Base-by-base conservation (phyloP, 1,140 invertebrate genomes). In the Popillia japonica region DNA sequence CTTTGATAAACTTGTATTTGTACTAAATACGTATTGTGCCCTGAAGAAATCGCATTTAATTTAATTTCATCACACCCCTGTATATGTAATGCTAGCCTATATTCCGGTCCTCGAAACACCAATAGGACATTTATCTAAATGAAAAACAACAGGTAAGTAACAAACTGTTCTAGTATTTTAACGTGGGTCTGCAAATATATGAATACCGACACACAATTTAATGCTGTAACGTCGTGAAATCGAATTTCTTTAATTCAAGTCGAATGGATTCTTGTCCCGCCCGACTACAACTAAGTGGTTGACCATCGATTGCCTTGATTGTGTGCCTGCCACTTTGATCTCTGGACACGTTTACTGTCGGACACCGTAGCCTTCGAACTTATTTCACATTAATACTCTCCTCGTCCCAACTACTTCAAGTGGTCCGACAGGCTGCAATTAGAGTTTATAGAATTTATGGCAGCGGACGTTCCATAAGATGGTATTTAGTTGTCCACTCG, bases 251-350 rank as follows among this genome's bases (percentile, higher is more conserved):
- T 48, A 48, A 48, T 48, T 48, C 44, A 2, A 48, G 3, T 2
- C 10, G 44, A 48, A 48, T 11, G n/a, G n/a, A 48, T 48, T 48
- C 44, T 48, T 48, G 3, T 4, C 44, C 44, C n/a, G 4, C n/a
- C 44, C 44, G 44, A n/a, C 44, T 48, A 48, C 44, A 48, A 48
- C 44, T 4, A 48, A 48, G 44, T n/a, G 61, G 27, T 23, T 68
- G 61, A 68, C 61, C 61, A 68, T 68, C 27, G 61, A 68, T 68
- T 64, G 59, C 78, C 14, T 72, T 64, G 78, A 79, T 79, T 79
- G 78, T 79, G 78, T 79, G 78, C 40, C 78, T 75, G 55, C 78
- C 75, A 79, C 78, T 79, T 77, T 79, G 78, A 79, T 79, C 78
- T 72, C 78, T 72, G 78, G 75, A 77, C 78, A 77, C 78, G 78